phyloP scores from a whole-genome alignment of 2,888 invertebrate genomes.

The Oscheius sp. region DNA sequence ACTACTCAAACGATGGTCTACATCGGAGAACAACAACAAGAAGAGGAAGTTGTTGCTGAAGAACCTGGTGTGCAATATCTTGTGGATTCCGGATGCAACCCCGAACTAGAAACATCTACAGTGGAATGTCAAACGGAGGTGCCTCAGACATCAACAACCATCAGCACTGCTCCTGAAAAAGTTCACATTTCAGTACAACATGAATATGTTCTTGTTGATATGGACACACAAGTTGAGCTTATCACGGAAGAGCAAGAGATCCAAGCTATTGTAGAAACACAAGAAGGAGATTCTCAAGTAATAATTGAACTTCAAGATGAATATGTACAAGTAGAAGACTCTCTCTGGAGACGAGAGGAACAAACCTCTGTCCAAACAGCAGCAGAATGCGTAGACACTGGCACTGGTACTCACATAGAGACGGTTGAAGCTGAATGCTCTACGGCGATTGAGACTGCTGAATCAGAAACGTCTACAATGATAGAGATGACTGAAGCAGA shows the following conservation, averaged over 20 bases:
- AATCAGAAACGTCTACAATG: neutral
- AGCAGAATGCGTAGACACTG: neutral
- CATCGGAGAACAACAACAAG: neutral
- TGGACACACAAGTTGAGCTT: neutral
- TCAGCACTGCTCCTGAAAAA: neutral
- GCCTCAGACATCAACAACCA: neutral
- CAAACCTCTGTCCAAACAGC: neutral
- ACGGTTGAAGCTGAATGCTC: neutral
- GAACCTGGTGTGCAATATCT: conserved; percentile 1
- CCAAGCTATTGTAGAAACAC: neutral
- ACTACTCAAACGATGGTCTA: conserved; percentile 10
- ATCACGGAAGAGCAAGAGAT: conserved; percentile 2
- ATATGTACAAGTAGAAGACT: conserved; percentile 3
- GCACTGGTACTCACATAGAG: neutral
- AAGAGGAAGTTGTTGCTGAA: neutral
- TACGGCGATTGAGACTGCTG: neutral
- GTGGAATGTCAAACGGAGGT: conserved; percentile 14
- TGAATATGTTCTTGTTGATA: neutral
- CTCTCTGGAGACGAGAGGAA: neutral
- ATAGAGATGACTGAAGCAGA: neutral
- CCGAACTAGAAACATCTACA: neutral
- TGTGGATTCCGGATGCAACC: conserved; percentile 8
- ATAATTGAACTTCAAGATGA: neutral
- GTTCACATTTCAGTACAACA: neutral
- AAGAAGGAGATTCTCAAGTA: neutral